Evolutionary conservation across 2,113 vertebrate genomes (phyloP).

Genomic region (Coregonus clupeaformis): DNA sequence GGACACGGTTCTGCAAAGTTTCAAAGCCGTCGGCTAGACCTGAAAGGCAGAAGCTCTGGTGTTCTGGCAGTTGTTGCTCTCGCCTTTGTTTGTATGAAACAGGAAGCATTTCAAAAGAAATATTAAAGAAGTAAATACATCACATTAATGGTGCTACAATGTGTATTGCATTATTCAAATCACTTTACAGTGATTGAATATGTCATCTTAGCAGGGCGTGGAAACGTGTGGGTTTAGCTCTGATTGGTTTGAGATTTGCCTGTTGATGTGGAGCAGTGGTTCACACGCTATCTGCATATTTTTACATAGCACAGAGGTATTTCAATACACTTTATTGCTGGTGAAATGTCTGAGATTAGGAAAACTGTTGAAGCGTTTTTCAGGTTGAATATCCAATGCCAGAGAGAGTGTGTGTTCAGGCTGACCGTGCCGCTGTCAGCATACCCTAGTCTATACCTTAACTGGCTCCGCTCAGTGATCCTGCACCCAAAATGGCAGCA

Average conservation of each 20-base stretch:
- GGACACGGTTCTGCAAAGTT: no score
- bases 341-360: constrained; percentile 7
- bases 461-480: no score
- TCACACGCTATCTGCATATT: constrained; percentile 32
- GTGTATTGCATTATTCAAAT: background rate
- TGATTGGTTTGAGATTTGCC: constrained; percentile 34
- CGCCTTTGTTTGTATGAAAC: no score
- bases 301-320: constrained; percentile 30
- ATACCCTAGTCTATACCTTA: no score
- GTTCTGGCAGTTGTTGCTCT: no score
- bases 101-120: no score
- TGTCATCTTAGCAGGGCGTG: background rate
- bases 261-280: constrained; percentile 23
- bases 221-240: constrained; percentile 31
- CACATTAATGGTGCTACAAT: no score
- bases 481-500: no score
- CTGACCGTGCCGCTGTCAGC: no score
- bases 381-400: background rate
- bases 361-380: constrained; percentile 1
- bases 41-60: no score
- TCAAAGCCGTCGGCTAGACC: no score
- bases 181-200: background rate
- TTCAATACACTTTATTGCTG: background rate
- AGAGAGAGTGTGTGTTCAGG: background rate
- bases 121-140: no score